Base-by-base conservation (phyloP, 1,140 invertebrate species). In the Lepidurus packardi region DNA sequence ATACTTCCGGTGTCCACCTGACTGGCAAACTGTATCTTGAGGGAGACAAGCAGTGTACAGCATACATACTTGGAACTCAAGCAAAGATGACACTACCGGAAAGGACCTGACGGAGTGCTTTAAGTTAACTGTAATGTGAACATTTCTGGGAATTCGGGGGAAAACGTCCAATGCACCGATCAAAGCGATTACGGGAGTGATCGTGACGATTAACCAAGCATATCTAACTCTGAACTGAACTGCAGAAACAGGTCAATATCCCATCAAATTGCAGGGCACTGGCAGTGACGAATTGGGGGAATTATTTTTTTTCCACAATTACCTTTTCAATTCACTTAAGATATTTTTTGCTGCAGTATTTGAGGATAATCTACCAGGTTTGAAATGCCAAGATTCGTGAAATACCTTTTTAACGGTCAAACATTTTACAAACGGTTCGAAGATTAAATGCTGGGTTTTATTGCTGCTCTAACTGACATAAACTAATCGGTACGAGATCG, bases 181-280 rank as follows among this genome's bases (percentile, higher is more conserved):
- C 53, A 16, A 7, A n/a, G 3, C 13, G 5, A 65, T 21, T 65
- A 13, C 21, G 13, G 53, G 16, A 65, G 21, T 65, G 53, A 65
- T 65, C 53, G 53, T 65, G 53, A 65, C 53, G 53, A 65, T 65
- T 65, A 65, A 21, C 53, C 53, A 65, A 65, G 53, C 53, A 65
- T 65, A 21, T 65, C 53, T 65, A 65, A 65, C 53, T 65, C 53
- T 9, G 53, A 16, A 65, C 21, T 65, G 53, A 65, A 65, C 53
- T 13, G 53, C 53, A 13, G 53, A n/a, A 65, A 65, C 53, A 65
- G 53, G 53, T 65, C 53, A 65, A 65, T 65, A 65, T 65, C 53
- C 53, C 53, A 21, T n/a, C 53, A 21, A 9, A 21, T 21, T 65
- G 16, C 13, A 65, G 8, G 53, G 16, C 53, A 65, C 21, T 65